phyloP scores from a whole-genome alignment of 2,888 invertebrate species.

The Cremastinae sp. region DNA sequence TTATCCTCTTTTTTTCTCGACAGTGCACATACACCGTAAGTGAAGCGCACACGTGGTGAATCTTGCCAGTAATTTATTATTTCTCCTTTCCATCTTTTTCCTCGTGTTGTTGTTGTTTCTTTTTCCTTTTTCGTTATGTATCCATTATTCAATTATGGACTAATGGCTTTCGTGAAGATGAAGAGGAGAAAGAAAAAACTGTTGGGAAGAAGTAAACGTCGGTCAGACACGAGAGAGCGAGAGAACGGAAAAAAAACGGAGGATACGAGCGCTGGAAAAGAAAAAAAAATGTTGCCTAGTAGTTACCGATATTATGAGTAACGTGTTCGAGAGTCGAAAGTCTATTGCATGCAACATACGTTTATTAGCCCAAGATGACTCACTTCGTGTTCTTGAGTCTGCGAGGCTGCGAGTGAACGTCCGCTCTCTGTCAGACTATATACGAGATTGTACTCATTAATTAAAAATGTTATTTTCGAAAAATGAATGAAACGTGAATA shows the following conservation, averaged over 20 bases:
- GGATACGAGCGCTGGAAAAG: neutral
- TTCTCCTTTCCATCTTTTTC: neutral
- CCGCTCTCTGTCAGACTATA: neutral
- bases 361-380: neutral
- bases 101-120: neutral
- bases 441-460: no score
- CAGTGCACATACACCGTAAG: constrained; percentile 1
- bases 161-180: constrained; percentile 10
- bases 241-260: neutral
- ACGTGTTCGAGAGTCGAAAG: neutral
- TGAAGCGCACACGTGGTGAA: neutral
- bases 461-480: no score
- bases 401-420: neutral
- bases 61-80: constrained; percentile 8
- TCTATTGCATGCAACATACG: neutral
- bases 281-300: neutral
- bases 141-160: constrained; percentile 16
- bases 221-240: constrained; percentile 2
- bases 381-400: neutral
- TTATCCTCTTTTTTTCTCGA: neutral
- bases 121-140: neutral
- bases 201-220: neutral
- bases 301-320: neutral
- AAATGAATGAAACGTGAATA: no score
- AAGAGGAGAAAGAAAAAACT: constrained; percentile 7